Evolutionary conservation across 2,888 invertebrate genomes (phyloP).

Genomic region (Eretmocerus hayati): DNA sequence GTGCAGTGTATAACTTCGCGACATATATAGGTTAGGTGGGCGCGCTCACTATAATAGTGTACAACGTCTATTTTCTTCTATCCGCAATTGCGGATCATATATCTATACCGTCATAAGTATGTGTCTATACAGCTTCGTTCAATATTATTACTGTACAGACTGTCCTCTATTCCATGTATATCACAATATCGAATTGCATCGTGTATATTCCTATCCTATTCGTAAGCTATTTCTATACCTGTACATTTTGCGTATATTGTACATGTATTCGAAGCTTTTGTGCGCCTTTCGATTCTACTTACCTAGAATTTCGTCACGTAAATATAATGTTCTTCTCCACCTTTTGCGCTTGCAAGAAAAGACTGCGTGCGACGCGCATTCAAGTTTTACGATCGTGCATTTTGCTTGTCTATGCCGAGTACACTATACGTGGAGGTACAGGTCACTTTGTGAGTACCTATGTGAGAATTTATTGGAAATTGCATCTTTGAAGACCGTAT

Average conservation of each 20-base stretch:
- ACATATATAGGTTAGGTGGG: not conserved
- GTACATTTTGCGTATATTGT: not conserved
- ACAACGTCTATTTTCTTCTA: not conserved
- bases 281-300: not conserved
- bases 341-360: not conserved
- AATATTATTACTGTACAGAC: no score
- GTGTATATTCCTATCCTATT: not conserved
- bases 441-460: no score
- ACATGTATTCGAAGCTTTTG: conserved; percentile 2
- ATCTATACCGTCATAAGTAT: not conserved
- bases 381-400: not conserved
- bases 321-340: conserved; percentile 6
- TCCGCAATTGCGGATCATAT: not conserved
- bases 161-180: conserved; percentile 11
- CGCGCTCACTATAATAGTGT: not conserved
- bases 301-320: conserved; percentile 21
- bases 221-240: conserved; percentile 3
- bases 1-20: not conserved
- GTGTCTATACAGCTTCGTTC: not conserved
- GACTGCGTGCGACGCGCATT: conserved; percentile 1
- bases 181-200: conserved; percentile 19
- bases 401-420: not conserved
- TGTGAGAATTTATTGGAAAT: no score
- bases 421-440: no score
- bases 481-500: no score